Conservation (phyloP, 1,140 invertebrate genomes). For the Penaeus japonicus region DNA sequence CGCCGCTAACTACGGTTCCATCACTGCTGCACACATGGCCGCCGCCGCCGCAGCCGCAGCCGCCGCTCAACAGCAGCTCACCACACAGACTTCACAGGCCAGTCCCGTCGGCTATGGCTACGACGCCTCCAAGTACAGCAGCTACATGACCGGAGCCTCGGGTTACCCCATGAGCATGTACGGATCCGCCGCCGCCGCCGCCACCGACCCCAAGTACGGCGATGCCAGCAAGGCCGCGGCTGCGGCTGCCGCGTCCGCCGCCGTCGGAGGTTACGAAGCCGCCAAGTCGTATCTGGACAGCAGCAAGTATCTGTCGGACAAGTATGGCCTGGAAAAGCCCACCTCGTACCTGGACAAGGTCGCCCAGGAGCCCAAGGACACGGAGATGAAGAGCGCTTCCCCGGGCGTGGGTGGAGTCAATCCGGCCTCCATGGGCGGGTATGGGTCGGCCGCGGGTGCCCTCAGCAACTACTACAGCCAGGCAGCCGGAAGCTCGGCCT, state of each 20-base stretch:
- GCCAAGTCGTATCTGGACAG: constrained; percentile 45
- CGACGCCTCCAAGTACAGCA: constrained; percentile 51
- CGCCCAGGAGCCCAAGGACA: constrained; percentile 47
- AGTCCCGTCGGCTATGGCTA: constrained; percentile 48
- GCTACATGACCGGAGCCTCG: constrained; percentile 49
- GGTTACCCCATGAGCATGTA: constrained; percentile 56
- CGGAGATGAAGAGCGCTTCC: constrained; percentile 54
- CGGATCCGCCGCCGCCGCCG: constrained; percentile 61
- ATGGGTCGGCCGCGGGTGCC: constrained; percentile 39
- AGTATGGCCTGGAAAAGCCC: constrained; percentile 48
- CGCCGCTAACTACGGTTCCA: constrained; percentile 55
- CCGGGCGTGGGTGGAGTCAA: constrained; percentile 14
- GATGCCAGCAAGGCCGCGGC: constrained; percentile 59
- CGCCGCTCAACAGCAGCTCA: constrained; percentile 44
- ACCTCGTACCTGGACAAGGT: constrained; percentile 48
- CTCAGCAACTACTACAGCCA: constrained; percentile 49
- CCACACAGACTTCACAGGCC: constrained; percentile 37
- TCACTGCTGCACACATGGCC: constrained; percentile 55
- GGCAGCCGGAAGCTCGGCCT: constrained; percentile 41
- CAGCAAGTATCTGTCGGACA: constrained; percentile 44
- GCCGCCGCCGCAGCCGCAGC: constrained; percentile 50
- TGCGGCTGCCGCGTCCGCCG: constrained; percentile 65
- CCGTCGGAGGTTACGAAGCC: constrained; percentile 65
- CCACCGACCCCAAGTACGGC: constrained; percentile 67
- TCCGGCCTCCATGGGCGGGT: constrained; percentile 33